These are phyloP conservation scores for Polydrusus tereticollis DNA, from an alignment of 2,888 invertebrate genomes.

Conservation along the genomic window DNA sequence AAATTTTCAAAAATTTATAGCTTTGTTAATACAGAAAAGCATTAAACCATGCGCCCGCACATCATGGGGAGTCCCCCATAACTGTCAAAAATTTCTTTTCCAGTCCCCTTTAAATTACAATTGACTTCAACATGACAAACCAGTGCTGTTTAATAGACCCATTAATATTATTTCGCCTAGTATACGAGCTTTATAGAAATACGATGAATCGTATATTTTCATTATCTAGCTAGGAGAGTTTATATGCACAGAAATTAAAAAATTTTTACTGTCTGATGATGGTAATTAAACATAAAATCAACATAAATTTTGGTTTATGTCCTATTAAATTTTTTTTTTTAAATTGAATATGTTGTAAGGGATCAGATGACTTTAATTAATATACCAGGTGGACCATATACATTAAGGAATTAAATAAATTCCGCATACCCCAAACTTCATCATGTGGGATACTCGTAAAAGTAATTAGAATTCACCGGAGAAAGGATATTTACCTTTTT, in stretches of 20 bases:
- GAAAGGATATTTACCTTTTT: too few relatives aligned
- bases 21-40: slow-evolving; percentile 9
- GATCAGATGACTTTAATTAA: not conserved
- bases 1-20: slow-evolving; percentile 13
- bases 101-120: not conserved
- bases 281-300: slow-evolving; percentile 36
- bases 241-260: slow-evolving; percentile 15
- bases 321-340: not conserved
- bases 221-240: slow-evolving; percentile 27
- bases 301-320: slow-evolving; percentile 32
- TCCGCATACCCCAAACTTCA: too few relatives aligned
- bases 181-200: slow-evolving; percentile 59
- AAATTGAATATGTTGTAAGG: not conserved
- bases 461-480: too few relatives aligned
- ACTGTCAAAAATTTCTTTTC: slow-evolving; percentile 25
- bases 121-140: slow-evolving; percentile 2
- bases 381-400: too few relatives aligned
- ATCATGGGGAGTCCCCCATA: slow-evolving; percentile 22
- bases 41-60: slow-evolving; percentile 17
- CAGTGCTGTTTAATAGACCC: slow-evolving; percentile 37
- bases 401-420: too few relatives aligned
- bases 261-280: slow-evolving; percentile 34
- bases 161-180: slow-evolving; percentile 53
- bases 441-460: too few relatives aligned
- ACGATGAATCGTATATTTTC: slow-evolving; percentile 59